A percentile compares a stretch with the other conserved stretches of the same genome.
These are phyloP conservation scores for Ceramica pisi DNA, from an alignment of 2,888 invertebrate genomes.

Conservation along the genomic window DNA sequence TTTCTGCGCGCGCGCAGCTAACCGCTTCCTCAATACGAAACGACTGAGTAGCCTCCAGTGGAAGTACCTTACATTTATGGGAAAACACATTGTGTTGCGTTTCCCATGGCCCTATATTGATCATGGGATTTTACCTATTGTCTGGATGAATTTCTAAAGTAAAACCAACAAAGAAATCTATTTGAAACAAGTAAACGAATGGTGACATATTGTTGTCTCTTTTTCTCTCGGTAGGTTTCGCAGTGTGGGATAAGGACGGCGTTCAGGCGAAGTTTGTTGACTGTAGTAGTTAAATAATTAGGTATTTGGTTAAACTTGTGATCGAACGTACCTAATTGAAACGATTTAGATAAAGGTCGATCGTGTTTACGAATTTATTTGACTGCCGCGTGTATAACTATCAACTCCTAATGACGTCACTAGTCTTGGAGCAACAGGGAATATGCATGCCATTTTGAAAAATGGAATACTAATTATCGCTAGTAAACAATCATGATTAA, in stretches of 20 bases:
- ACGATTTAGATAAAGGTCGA: slow-evolving; percentile 39
- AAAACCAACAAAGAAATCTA: slow-evolving; percentile 53
- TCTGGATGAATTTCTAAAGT: slow-evolving; percentile 63
- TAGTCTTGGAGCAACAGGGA: background rate
- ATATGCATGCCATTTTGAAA: too few relatives aligned
- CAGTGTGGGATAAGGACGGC: slow-evolving; percentile 39
- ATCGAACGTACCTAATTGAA: slow-evolving; percentile 38
- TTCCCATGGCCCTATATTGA: slow-evolving; percentile 77
- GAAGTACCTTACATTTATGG: slow-evolving; percentile 72
- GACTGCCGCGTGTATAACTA: background rate
- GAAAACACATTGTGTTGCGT: slow-evolving; percentile 81
- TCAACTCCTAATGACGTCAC: background rate
- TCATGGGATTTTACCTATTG: slow-evolving; percentile 61
- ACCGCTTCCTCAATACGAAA: slow-evolving; percentile 73
- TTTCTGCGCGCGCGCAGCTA: slow-evolving; percentile 69
- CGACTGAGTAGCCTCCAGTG: slow-evolving; percentile 77
- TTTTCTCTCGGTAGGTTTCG: slow-evolving; percentile 16
- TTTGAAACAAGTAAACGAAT: slow-evolving; percentile 46
- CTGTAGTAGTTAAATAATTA: slow-evolving; percentile 33
- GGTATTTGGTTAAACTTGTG: slow-evolving; percentile 38
- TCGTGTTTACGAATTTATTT: background rate
- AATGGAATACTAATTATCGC: too few relatives aligned
- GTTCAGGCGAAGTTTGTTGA: slow-evolving; percentile 34
- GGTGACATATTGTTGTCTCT: slow-evolving; percentile 49
- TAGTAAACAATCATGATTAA: too few relatives aligned